Evolutionary conservation across 2,113 vertebrate genomes (phyloP).

Genomic region (Vidua chalybeata): DNA sequence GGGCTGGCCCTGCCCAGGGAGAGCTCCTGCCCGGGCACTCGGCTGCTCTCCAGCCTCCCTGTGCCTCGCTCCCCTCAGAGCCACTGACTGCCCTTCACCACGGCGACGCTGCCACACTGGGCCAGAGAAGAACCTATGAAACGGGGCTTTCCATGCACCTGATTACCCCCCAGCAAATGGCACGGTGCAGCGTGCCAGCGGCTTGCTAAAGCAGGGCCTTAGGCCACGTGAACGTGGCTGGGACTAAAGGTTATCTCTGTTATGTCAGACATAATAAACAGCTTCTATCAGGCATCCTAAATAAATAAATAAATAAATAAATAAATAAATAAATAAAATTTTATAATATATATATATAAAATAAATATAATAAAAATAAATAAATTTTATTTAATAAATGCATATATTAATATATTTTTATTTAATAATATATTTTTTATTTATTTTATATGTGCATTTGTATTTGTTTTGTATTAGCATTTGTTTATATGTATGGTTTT

Average conservation of each 20-base stretch:
- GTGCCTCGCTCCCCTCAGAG: no score
- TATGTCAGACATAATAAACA: neutral
- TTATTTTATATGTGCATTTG: neutral
- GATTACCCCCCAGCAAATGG: neutral
- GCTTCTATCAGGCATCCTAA: neutral
- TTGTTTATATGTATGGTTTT: no score
- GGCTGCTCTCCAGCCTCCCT: no score
- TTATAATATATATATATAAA: no score
- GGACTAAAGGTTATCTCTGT: neutral
- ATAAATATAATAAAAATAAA: neutral
- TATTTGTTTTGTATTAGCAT: no score
- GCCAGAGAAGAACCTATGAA: neutral
- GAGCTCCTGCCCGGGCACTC: no score
- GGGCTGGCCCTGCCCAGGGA: no score
- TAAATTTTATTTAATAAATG: no score
- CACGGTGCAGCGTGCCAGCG: rapidly evolving
- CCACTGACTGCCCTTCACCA: no score
- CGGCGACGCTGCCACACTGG: neutral
- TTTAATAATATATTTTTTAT: no score
- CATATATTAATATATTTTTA: no score
- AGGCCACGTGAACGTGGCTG: neutral
- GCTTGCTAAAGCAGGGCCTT: neutral
- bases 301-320: neutral
- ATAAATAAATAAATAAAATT: no score
- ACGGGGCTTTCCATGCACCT: neutral